Base-by-base conservation (phyloP, 2,888 invertebrate genomes). In the Esperia sulphurella region DNA sequence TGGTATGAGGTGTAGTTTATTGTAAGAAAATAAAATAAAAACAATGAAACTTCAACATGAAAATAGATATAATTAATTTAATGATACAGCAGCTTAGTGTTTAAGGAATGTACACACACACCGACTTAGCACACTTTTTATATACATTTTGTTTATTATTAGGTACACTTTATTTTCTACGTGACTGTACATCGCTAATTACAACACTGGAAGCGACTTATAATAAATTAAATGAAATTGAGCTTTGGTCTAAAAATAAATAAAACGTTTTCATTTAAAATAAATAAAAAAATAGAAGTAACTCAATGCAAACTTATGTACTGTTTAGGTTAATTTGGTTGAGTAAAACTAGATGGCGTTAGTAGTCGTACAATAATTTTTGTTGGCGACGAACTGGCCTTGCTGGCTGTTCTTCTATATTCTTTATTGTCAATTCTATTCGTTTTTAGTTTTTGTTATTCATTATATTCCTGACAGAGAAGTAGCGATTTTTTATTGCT, bases 11-110 rank as follows among this genome's bases (percentile, higher is more conserved):
- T n/a, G n/a, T n/a, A n/a, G n/a, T 21, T 21, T 21, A 5, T 21
- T 21, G 21, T 2, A 21, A 21, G 21, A 21, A 21, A 21, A 2
- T 2, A 12, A 10, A 37, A 29, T 41, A 6, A 14, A 45, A 45
- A 12, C 29, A 31, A 44, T 12, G 63, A 79, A 79, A 79, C 71
- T 64, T 55, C 69, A 60, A 52, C 57, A 65, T 79, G 81, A 86
- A 85, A 86, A 86, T 86, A 85, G 79, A 76, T 82, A 76, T 72
- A 79, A 74, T 84, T 84, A 85, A 75, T 85, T 85, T 85, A 86
- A 83, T 85, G 81, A 83, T 79, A 77, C 70, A 73, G 62, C 63
- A 74, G 63, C 65, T 73, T 76, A 73, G 68, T 60, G 61, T 60
- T 66, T 57, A 57, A 66, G 63, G 63, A 72, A 81, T 79, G 63